Conservation (phyloP, 2,888 invertebrate genomes). For the Yponomeuta sedellus region DNA sequence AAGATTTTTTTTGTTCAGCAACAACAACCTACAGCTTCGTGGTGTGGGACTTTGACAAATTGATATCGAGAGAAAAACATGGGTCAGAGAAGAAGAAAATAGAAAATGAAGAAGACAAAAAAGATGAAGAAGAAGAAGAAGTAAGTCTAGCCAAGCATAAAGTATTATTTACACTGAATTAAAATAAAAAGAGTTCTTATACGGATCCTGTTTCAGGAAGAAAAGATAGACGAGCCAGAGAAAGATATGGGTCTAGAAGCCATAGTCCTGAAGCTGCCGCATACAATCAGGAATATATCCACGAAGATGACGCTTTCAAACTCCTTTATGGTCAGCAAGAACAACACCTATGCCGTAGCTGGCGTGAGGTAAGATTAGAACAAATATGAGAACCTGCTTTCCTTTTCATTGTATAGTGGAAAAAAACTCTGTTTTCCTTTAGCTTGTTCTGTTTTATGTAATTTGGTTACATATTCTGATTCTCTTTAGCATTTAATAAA, state of each 20-base stretch:
- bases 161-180: no score
- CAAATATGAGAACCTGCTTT: no score
- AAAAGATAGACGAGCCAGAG: constrained; percentile 48
- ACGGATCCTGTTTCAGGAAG: constrained; percentile 37
- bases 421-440: no score
- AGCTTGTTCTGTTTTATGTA: no score
- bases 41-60: constrained; percentile 84
- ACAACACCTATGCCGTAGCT: constrained; percentile 94
- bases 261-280: constrained; percentile 83
- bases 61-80: constrained; percentile 56
- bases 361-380: constrained; percentile 83
- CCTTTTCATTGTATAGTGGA: no score
- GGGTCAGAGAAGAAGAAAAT: constrained; percentile 38
- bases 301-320: constrained; percentile 93
- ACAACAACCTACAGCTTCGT: constrained; percentile 90
- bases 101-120: constrained; percentile 34
- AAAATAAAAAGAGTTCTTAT: no score
- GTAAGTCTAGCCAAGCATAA: constrained; percentile 21
- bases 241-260: constrained; percentile 68
- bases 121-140: constrained; percentile 38
- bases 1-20: constrained; percentile 47
- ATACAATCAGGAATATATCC: constrained; percentile 94
- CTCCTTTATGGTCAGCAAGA: constrained; percentile 93
- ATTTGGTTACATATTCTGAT: no score
- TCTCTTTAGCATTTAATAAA: no score